These are phyloP conservation scores for Drosophila dives DNA, from an alignment of 2,888 invertebrate genomes.

Conservation along the genomic window DNA sequence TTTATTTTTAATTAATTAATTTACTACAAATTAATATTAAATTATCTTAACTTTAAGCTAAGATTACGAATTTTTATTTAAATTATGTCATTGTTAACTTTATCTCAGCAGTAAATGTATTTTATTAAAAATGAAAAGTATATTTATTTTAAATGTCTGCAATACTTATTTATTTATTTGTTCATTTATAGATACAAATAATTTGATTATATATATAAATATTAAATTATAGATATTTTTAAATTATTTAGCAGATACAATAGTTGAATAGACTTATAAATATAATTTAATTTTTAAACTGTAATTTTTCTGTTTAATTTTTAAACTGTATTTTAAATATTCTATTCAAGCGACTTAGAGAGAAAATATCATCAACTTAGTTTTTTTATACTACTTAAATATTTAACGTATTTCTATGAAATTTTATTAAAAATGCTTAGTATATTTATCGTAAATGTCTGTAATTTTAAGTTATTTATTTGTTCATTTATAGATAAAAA, in stretches of 20 bases:
- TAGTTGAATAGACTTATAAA: too few species aligned
- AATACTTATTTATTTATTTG: too few species aligned
- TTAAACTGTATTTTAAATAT: neutral
- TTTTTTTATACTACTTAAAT: neutral
- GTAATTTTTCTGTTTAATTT: neutral
- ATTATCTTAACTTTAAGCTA: neutral
- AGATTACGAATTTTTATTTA: neutral
- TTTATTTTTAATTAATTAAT: neutral
- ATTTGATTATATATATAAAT: too few species aligned
- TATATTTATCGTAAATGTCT: too few species aligned
- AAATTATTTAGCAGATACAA: neutral
- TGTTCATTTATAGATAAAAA: too few species aligned
- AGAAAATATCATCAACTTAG: neutral
- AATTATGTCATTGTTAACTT: neutral
- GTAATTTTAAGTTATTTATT: too few species aligned
- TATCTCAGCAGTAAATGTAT: neutral
- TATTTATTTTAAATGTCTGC: too few species aligned
- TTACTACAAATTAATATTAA: neutral
- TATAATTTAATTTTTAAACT: neutral
- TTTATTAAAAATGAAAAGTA: neutral
- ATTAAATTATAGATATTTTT: neutral
- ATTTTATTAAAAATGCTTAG: too few species aligned
- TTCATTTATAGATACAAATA: too few species aligned
- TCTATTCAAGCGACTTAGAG: too few species aligned
- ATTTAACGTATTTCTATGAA: neutral